A percentile compares a stretch with the other conserved stretches of the same genome.
Conservation (phyloP, 2,113 vertebrate genomes). For the Montifringilla adamsi region DNA sequence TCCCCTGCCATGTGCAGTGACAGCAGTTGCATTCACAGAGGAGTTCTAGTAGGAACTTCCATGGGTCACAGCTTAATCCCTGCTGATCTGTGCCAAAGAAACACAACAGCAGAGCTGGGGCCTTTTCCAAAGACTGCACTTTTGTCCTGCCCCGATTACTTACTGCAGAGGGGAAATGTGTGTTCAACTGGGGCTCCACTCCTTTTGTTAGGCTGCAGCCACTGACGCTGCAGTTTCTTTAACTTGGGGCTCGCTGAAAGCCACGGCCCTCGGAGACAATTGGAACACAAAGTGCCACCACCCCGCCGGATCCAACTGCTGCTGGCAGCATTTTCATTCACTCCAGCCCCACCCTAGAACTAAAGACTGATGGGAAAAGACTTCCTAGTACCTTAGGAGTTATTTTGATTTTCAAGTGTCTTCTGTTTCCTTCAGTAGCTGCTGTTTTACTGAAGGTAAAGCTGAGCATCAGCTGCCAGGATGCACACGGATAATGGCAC, state of each 20-base stretch:
- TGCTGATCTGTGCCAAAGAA: conserved; percentile 37
- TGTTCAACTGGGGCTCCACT: neutral
- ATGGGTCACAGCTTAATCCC: conserved; percentile 31
- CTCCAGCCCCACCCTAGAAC: neutral
- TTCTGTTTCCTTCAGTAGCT: neutral
- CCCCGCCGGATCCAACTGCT: neutral
- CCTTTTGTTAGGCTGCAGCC: conserved; percentile 28
- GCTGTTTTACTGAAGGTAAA: neutral
- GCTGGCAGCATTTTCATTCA: neutral
- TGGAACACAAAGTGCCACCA: neutral
- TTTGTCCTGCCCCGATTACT: neutral
- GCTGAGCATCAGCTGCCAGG: neutral
- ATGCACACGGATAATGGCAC: neutral
- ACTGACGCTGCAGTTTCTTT: conserved; percentile 27
- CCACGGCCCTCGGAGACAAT: neutral
- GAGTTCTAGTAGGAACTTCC: conserved; percentile 37
- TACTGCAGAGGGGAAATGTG: neutral
- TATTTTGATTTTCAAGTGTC: neutral
- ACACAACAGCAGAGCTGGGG: neutral
- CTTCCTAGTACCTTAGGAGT: neutral
- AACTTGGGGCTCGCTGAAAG: neutral
- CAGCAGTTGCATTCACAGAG: conserved; percentile 56
- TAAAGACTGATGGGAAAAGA: neutral
- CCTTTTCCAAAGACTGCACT: conserved; percentile 8
- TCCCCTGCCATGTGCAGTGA: conserved; percentile 41